Evolutionary conservation across 1,140 invertebrate species (phyloP), one percentile per base, ranked within the genome.

Genomic region (Brachionus plicatilis): DNA sequence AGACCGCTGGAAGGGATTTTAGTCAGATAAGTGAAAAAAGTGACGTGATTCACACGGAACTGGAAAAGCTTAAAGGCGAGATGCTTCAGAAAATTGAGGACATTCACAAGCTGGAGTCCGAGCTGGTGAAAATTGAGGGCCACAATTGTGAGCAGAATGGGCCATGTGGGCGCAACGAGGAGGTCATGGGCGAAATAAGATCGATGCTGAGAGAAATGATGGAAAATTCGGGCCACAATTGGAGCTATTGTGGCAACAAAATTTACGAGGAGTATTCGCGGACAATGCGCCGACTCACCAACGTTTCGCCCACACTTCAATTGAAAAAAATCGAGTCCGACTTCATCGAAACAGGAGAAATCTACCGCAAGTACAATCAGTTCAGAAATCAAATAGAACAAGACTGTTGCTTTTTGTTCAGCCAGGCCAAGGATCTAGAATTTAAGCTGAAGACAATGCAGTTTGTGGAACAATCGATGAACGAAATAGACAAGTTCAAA

Each of bases 51-150:
- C 79, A 82, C 9, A 65, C 3, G 2, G 79, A 82, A 29, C 24
- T 82, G 2, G 79, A 82, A 24, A 82, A 82, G 20, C 41, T 82
- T 8, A 82, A 82, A 9, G 37, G 3, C 2, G 79, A 82, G 65
- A 82, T 82, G 79, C 79, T 82, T 43, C 79, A 82, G 41, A 82
- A 82, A 82, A 82, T 82, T 37, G 79, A 82, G 29, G 79, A 82
- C 20, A 82, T 82, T 37, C 79, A 82, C 24, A 68, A 68, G n/a
- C 41, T 82, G 1, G 79, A 82, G 17, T 68, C 53, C 14, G 79
- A 82, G 12, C 45, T 82, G 53, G 43, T 82, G 3, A 82, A 82
- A 37, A 41, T 82, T 2, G 79, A 82, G 53, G 79, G 79, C 4
- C 33, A 45, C 60, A 60, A 82, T 29, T 56, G 33, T 17, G 2